phyloP scores from a whole-genome alignment of 1,140 invertebrate species.

The Pseudomyrmex cubaensis region DNA sequence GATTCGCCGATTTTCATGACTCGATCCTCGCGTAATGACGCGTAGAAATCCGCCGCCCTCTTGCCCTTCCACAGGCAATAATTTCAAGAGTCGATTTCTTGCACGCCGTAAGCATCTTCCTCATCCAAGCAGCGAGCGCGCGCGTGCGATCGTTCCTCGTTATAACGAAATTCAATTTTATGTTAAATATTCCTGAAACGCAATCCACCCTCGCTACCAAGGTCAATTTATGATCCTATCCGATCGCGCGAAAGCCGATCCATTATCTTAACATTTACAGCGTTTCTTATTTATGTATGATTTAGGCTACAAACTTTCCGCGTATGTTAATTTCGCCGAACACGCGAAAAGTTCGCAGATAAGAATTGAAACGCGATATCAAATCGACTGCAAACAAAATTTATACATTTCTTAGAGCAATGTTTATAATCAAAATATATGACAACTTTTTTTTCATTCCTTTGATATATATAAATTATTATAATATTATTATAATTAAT shows the following conservation, averaged over 20 bases:
- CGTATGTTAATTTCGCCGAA: constrained; percentile 27
- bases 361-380: background rate
- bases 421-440: too few species aligned
- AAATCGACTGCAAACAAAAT: background rate
- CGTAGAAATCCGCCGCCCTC: constrained; percentile 78
- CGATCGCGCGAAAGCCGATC: constrained; percentile 74
- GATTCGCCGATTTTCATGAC: constrained; percentile 83
- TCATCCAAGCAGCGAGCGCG: constrained; percentile 32
- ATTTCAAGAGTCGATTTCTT: constrained; percentile 67
- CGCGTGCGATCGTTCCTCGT: constrained; percentile 78
- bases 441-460: too few species aligned
- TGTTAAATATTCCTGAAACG: constrained; percentile 83
- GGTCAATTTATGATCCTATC: constrained; percentile 77
- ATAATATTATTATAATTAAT: background rate
- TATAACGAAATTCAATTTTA: constrained; percentile 83
- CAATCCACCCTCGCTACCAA: constrained; percentile 70
- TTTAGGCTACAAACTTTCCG: constrained; percentile 35
- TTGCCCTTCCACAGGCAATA: constrained; percentile 73
- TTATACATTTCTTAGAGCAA: too few species aligned
- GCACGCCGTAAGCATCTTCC: constrained; percentile 25
- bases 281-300: background rate
- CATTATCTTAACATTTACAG: constrained; percentile 71
- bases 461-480: too few species aligned
- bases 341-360: background rate
- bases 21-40: constrained; percentile 83